Percentiles rank a stretch among this genome's conserved stretches.
Evolutionary conservation across 2,888 invertebrate species (phyloP).

Genomic region (Pardosa pseudoannulata): DNA sequence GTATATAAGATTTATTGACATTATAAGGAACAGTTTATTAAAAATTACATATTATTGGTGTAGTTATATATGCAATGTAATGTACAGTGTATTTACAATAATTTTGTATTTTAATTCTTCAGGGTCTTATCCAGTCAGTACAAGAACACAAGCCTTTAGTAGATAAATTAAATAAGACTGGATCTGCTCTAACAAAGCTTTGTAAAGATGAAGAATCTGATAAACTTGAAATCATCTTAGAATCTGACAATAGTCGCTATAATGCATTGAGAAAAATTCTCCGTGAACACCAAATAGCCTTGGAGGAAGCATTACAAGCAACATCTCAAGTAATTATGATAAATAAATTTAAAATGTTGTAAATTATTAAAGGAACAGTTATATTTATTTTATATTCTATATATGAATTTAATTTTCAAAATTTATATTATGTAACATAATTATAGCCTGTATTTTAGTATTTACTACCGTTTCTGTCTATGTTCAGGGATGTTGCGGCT

Average conservation of each 20-base stretch:
- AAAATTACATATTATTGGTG: too few relatives aligned
- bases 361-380: too few relatives aligned
- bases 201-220: conserved; percentile 93
- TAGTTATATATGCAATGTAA: too few relatives aligned
- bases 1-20: too few relatives aligned
- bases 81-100: not conserved
- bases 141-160: conserved; percentile 95
- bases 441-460: too few relatives aligned
- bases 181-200: conserved; percentile 89
- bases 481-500: too few relatives aligned
- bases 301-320: conserved; percentile 93
- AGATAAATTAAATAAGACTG: conserved; percentile 97
- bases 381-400: too few relatives aligned
- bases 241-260: conserved; percentile 91
- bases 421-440: too few relatives aligned
- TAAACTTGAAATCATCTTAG: conserved; percentile 92
- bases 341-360: too few relatives aligned
- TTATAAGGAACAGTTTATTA: not conserved
- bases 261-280: conserved; percentile 89
- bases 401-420: too few relatives aligned
- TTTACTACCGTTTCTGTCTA: too few relatives aligned
- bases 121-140: conserved; percentile 91
- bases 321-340: conserved; percentile 77
- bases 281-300: conserved; percentile 90
- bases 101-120: conserved; percentile 60